Evolutionary conservation across 2,113 vertebrate species (phyloP), one percentile per base, ranked within the genome.

Genomic region (Pogonocichla stellata): DNA sequence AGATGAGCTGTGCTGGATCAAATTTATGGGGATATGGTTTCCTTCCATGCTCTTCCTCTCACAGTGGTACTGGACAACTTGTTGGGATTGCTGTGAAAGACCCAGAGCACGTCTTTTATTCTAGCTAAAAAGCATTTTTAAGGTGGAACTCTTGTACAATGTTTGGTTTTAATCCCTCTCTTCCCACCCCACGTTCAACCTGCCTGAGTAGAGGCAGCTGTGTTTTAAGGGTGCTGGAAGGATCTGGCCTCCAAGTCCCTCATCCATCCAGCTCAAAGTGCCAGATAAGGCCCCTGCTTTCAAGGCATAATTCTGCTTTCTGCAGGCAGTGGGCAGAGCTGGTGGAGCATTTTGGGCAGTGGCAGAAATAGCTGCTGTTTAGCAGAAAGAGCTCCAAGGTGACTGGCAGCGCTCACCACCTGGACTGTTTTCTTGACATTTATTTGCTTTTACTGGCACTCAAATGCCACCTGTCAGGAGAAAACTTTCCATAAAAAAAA

Each of bases 401-500:
- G 93, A 89, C 93, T 57, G 50, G 92, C 84, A 56, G 86, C n/a
- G 1, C 70, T 93, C 42, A 80, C 94, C 94, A 86, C 64, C 73
- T 90, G 97, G 82, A 36, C 91, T 94, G 71, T 93, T 96, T 94
- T 95, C 91, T 86, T 96, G 93, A 95, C 80, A 90, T 96, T 91
- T 92, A 94, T 95, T 95, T 96, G 94, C 80, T 96, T 96, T 96
- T 79, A 89, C 92, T 96, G 97, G 93, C 95, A 80, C 91, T 90
- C 91, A 84, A 38, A 91, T 53, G 73, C 81, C 92, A 93, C 93
- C 96, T 97, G 96, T 88, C 29, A 65, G 56, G 84, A 94, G 38
- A 93, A 95, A 85, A 87, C 61, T 86, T 78, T 34, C 90, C 83
- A 31, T 64, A 3, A 64, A 84, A 72, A 67, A 28, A 45, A 50